These are phyloP conservation scores for Tribolium castaneum DNA, from an alignment of 1,140 invertebrate species.

Conservation along the genomic window DNA sequence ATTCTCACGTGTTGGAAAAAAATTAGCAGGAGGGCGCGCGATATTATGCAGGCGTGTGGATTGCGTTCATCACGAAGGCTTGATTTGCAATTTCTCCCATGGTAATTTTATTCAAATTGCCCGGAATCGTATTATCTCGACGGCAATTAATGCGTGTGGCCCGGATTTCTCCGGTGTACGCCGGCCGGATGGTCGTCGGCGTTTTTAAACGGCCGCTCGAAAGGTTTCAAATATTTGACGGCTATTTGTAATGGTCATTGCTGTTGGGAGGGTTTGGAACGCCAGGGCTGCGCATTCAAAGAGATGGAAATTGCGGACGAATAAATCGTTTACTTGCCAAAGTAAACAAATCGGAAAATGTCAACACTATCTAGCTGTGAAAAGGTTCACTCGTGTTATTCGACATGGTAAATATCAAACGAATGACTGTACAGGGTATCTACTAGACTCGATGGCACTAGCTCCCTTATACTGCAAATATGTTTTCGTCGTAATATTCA, in stretches of 20 bases:
- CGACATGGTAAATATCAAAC: background rate
- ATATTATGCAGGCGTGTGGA: conserved; percentile 14
- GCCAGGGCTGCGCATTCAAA: background rate
- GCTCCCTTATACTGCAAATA: background rate
- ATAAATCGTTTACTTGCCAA: background rate
- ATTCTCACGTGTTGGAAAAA: background rate
- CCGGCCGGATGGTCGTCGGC: background rate
- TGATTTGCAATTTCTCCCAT: conserved; percentile 30
- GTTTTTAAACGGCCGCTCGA: background rate
- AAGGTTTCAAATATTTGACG: background rate
- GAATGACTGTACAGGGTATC: background rate
- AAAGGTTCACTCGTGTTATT: background rate
- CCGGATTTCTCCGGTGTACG: background rate
- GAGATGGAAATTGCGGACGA: background rate
- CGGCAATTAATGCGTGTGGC: conserved; percentile 4
- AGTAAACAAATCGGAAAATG: background rate
- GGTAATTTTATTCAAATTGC: conserved; percentile 34
- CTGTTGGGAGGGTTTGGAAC: no score
- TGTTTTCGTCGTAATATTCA: background rate
- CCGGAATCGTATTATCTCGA: conserved; percentile 11
- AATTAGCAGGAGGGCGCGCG: background rate
- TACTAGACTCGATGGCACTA: background rate
- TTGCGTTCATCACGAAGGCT: conserved; percentile 26
- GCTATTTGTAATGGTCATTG: background rate
- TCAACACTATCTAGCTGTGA: background rate